Evolutionary conservation across 2,888 invertebrate genomes (phyloP), one percentile per base, ranked within the genome.

Genomic region (Marronus borbonicus): DNA sequence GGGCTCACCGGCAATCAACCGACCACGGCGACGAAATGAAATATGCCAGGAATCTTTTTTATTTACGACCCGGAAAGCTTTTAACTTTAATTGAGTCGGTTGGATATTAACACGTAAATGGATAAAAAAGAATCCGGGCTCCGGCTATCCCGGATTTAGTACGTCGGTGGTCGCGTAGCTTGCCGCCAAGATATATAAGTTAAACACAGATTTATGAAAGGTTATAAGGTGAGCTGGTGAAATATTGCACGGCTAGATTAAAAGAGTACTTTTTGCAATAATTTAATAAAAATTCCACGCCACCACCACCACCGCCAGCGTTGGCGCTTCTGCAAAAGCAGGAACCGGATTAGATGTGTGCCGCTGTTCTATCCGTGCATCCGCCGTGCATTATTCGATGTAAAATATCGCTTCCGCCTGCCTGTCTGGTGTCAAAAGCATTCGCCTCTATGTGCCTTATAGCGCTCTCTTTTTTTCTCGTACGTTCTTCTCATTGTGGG

Each of bases 81-180:
- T 74, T 74, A 74, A 74, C 72, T 74, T 74, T 74, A 74, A 74
- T 74, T 74, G 72, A 74, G 58, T 74, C 72, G 39, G 72, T 60
- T 74, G 60, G 72, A 74, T 74, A 74, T 74, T 74, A 74, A 74
- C 72, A 74, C 60, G 72, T 74, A 74, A 74, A 74, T 74, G 72
- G 72, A 74, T 60, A 39, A 74, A 74, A 74, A 74, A 60, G 44
- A 74, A 74, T 39, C 58, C 4, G 24, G 24, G 3, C 49, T 14
- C 58, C 39, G 44, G 44, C 44, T 8, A 44, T 12, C 44, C 44
- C 44, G 12, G 44, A 44, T 44, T 44, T 44, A 44, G 44, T 44
- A 44, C 44, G 44, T 1, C 12, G 8, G 44, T 12, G 44, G 44
- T 44, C 44, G 44, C 58, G 20, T 17, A 20, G 10, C 24, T 20